Evolutionary conservation across 2,797 vertebrate species (phyloP).

Genomic region (Mastacembelus armatus): DNA sequence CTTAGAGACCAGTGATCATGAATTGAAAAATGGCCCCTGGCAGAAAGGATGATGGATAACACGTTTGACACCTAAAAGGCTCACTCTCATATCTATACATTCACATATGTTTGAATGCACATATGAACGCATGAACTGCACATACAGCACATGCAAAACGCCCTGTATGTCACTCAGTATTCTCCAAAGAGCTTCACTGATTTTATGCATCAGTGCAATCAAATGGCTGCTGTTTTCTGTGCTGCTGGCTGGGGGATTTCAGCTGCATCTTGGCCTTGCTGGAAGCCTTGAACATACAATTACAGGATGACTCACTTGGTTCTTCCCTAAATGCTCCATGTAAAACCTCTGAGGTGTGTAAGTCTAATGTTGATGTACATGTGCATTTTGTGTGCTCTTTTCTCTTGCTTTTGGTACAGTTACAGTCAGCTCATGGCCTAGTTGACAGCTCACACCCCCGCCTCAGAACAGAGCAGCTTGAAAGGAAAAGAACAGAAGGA

Average conservation of each 20-base stretch:
- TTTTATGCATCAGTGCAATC: constrained; percentile 64
- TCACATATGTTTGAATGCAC: constrained; percentile 4
- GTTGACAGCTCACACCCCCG: constrained; percentile 1
- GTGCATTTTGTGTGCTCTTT: constrained; percentile 13
- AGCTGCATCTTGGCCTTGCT: constrained; percentile 40
- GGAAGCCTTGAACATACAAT: constrained; percentile 66
- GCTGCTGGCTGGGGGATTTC: constrained; percentile 56
- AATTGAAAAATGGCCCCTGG: constrained; percentile 60
- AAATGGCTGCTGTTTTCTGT: constrained; percentile 60
- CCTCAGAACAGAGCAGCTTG: constrained; percentile 34
- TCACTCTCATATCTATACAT: constrained; percentile 38
- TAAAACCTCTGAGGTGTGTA: constrained; percentile 61
- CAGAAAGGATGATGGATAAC: constrained; percentile 64
- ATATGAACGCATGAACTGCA: constrained; percentile 29
- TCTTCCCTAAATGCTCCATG: constrained; percentile 41
- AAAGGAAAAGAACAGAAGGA: constrained; percentile 65
- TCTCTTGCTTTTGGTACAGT: constrained; percentile 19
- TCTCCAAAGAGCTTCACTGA: constrained; percentile 54
- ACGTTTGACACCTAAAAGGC: constrained; percentile 64
- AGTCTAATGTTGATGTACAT: constrained; percentile 32
- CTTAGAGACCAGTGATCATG: constrained; percentile 66
- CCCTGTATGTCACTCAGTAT: constrained; percentile 41
- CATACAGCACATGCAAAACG: constrained; percentile 40
- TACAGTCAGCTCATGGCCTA: constrained; percentile 20
- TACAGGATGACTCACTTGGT: constrained; percentile 58